Conservation (phyloP, 2,113 vertebrate species). For the Malurus melanocephalus region DNA sequence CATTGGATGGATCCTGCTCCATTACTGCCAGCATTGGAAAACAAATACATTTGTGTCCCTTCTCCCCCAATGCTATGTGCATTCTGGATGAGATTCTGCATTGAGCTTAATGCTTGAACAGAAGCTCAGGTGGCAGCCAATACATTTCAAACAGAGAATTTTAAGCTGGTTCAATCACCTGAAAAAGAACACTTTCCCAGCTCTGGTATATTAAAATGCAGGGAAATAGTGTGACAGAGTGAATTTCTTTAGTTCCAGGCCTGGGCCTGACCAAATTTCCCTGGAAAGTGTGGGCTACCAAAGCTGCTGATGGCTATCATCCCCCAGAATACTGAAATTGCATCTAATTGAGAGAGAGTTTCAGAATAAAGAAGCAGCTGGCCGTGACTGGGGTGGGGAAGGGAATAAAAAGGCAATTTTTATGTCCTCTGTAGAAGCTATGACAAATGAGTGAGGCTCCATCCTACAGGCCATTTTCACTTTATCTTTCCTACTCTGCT, state of each 20-base stretch:
- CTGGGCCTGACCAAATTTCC: neutral
- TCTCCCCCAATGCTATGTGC: neutral
- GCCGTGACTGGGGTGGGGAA: neutral
- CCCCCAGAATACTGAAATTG: neutral
- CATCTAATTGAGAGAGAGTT: neutral
- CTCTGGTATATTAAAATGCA: neutral
- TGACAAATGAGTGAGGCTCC: neutral
- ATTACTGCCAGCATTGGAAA: neutral
- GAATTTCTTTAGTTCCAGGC: neutral
- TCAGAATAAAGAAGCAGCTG: neutral
- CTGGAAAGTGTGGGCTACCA: neutral
- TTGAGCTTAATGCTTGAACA: neutral
- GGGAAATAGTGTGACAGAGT: neutral
- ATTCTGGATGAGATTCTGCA: neutral
- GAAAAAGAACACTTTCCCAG: neutral
- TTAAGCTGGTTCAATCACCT: neutral
- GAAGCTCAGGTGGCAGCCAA: neutral
- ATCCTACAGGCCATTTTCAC: neutral
- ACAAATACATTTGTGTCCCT: fast-evolving
- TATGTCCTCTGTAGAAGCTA: neutral
- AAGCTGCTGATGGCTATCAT: neutral
- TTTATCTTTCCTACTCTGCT: neutral
- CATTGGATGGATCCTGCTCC: neutral
- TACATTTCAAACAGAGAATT: neutral
- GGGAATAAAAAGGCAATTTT: neutral